Evolutionary conservation across 2,797 vertebrate species (phyloP), one percentile per base, ranked within the genome.

Genomic region (Pteronotus mesoamericanus): DNA sequence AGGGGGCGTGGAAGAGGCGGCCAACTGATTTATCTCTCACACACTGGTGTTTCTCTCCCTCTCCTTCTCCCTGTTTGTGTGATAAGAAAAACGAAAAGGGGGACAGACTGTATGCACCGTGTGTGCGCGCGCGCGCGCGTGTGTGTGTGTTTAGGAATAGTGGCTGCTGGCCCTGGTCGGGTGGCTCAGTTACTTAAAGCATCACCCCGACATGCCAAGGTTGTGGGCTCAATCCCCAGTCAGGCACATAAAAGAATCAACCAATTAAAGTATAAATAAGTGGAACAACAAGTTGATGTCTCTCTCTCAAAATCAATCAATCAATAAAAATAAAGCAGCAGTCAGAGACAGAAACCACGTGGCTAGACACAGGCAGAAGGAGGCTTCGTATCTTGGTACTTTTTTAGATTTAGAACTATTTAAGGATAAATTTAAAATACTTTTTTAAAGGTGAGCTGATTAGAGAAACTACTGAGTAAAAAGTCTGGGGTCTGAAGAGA

Each of bases 51-150:
- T 61, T 61, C 14, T 32, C 59, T 61, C 59, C 26, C 29, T 32
- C 16, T 59, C 26, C 57, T 14, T 59, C 57, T 29, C 26, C 57
- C 57, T 15, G 11, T 14, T 22, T 19, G 10, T 14, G 1, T 4
- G 37, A 21, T 18, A 42, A 66, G 48, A 72, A 68, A 91, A 57
- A 55, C 10, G 5, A 10, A n/a, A 22, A 29, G 1, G 24, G 57
- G 42, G 16, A 46, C 1, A 44, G 21, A 37, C 1, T 0, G 4
- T 9, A 42, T 6, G 32, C 10, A 55, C 2, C 10, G 6, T 0
- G 7, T 9, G 0, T 0, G 4, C 2, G 2, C 10, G 6, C 0
- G 7, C 9, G 0, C 0, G 4, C 2, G 2, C 3, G 6, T 1
- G n/a, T n/a, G n/a, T n/a, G 9, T 2, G 15, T 19, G 55, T 22